Conservation (phyloP, 1,140 invertebrate genomes). For the Drepana arcuata region DNA sequence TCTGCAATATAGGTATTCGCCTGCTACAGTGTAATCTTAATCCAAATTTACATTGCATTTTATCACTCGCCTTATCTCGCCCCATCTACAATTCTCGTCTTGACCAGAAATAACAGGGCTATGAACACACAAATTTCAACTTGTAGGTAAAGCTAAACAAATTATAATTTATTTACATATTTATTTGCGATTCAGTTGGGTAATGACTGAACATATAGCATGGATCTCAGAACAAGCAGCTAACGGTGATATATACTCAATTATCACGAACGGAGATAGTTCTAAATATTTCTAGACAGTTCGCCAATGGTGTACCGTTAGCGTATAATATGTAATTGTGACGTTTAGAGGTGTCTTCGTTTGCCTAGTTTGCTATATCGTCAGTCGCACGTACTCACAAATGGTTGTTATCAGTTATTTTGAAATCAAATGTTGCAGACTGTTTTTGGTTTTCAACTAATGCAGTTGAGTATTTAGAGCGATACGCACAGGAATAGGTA, state of each 20-base stretch:
- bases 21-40: conserved; percentile 24
- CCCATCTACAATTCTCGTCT: conserved; percentile 32
- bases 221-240: conserved; percentile 71
- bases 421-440: conserved; percentile 65
- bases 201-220: conserved; percentile 64
- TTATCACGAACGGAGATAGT: too few relatives aligned
- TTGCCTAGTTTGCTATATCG: conserved; percentile 48
- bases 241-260: conserved; percentile 42
- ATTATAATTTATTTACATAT: conserved; percentile 56
- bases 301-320: conserved; percentile 9
- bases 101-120: conserved; percentile 41
- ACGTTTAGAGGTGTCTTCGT: conserved; percentile 23
- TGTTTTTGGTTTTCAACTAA: conserved; percentile 64
- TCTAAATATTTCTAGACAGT: too few relatives aligned
- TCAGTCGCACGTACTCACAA: conserved; percentile 58
- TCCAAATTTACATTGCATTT: conserved; percentile 52
- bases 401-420: conserved; percentile 63
- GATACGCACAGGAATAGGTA: conserved; percentile 63
- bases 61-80: conserved; percentile 42
- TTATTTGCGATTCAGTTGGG: conserved; percentile 56
- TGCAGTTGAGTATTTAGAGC: conserved; percentile 64
- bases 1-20: conserved; percentile 32
- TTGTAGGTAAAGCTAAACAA: conserved; percentile 49
- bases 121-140: conserved; percentile 51
- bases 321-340: conserved; percentile 11